Evolutionary conservation across 2,797 vertebrate genomes (phyloP), one percentile per base, ranked within the genome.

Genomic region (Sus cebifrons): DNA sequence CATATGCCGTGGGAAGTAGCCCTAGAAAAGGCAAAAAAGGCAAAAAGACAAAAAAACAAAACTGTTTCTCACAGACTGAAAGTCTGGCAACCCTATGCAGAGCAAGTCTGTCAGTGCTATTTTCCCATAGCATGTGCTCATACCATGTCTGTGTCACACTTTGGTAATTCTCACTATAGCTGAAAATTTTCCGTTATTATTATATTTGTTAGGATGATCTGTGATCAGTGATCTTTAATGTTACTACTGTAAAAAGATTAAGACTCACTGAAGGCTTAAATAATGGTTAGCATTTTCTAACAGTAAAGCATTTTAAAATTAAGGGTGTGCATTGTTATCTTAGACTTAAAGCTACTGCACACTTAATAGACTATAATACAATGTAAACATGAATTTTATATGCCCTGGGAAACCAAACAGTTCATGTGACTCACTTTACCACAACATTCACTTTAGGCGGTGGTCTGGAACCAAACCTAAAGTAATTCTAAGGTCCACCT

Each of bases 401-500:
- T 0, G 13, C 77, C 54, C 77, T 1, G 20, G 20, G 20, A 58
- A 21, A 5, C 12, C 54, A 8, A 20, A 2, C 1, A 5, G 29
- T 9, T 23, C 54, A 4, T 5, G 3, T 2, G 12, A 12, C 29
- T 78, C 75, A 2, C 75, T 8, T 0, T 1, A 4, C 52, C 1
- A 18, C 6, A 1, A 21, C 0, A 20, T 6, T 1, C 18, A 1
- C 0, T 7, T 13, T 6, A 0, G 0, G n/a, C 14, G 4, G 54
- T 0, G 20, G 54, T 16, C 20, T 32, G n/a, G 4, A 23, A 36
- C 29, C 2, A 2, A 64, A 27, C n/a, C 77, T 5, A 0, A 17
- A 9, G 74, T 1, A 5, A 32, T 54, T 32, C 6, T 1, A 3
- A 11, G 52, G 12, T 56, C 29, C 13, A 18, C 54, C 6, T 10